These are phyloP conservation scores for Miichthys miiuy DNA, from an alignment of 2,797 vertebrate genomes.

Conservation along the genomic window DNA sequence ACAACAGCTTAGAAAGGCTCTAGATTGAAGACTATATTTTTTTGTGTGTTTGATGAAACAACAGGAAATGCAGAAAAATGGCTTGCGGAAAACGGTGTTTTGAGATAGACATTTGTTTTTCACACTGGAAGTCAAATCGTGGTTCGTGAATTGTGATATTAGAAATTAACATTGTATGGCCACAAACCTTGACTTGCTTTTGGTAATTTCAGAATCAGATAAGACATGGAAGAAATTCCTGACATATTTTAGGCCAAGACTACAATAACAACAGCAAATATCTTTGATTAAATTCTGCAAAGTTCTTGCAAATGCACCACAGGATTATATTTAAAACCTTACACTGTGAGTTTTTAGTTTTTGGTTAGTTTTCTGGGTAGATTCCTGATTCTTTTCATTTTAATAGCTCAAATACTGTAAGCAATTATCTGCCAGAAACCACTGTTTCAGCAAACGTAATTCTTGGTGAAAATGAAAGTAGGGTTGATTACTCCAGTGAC, in stretches of 20 bases:
- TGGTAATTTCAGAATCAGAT: constrained; percentile 9
- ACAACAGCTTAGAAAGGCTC: constrained; percentile 9
- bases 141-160: constrained; percentile 2
- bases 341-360: not conserved
- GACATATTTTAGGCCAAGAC: constrained; percentile 30
- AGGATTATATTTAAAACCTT: not conserved
- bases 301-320: not conserved
- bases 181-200: not conserved
- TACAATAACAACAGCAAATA: constrained; percentile 41
- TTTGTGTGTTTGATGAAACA: constrained; percentile 27
- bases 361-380: not conserved
- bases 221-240: constrained; percentile 31
- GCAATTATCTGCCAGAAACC: too few species aligned
- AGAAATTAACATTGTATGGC: constrained; percentile 2
- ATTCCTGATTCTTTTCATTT: not conserved
- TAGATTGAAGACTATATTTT: not conserved
- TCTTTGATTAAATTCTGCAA: constrained; percentile 23
- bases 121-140: not conserved
- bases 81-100: constrained; percentile 1
- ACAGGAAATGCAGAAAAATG: not conserved
- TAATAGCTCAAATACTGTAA: not conserved
- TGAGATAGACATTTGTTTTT: not conserved
- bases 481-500: not conserved
- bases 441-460: not conserved
- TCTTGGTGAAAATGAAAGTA: not conserved